Evolutionary conservation across 2,113 vertebrate species (phyloP).

Genomic region (Loxodonta africana): DNA sequence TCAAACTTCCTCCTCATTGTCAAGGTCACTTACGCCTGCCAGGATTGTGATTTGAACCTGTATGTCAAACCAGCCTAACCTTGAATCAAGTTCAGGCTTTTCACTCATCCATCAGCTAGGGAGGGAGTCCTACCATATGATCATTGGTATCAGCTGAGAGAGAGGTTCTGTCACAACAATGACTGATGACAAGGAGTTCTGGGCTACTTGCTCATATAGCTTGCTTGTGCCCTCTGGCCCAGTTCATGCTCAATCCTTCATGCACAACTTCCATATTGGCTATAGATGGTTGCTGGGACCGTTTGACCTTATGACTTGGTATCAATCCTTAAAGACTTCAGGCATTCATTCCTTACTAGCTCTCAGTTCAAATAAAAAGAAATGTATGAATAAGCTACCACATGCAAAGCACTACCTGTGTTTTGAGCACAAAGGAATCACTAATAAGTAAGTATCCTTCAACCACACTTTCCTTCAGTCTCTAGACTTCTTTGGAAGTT

Average conservation of each 20-base stretch:
- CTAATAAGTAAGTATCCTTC: too few relatives aligned
- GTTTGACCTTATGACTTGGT: background rate
- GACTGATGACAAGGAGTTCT: background rate
- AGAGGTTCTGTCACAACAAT: background rate
- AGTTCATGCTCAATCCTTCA: background rate
- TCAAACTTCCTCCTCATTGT: background rate
- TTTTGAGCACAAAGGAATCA: too few relatives aligned
- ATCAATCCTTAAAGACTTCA: too few relatives aligned
- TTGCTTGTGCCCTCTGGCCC: background rate
- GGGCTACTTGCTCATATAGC: background rate
- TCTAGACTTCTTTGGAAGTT: too few relatives aligned
- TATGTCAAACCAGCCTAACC: background rate
- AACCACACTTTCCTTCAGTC: too few relatives aligned
- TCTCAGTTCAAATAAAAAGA: too few relatives aligned
- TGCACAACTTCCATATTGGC: background rate
- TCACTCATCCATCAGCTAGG: background rate
- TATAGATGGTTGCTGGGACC: background rate
- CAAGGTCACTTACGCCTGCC: background rate
- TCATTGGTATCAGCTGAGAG: background rate
- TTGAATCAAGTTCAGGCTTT: background rate
- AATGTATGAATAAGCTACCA: too few relatives aligned
- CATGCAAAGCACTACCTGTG: too few relatives aligned
- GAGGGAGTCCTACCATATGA: background rate
- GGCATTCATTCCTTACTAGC: too few relatives aligned
- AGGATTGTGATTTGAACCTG: background rate